A percentile compares a stretch with the other conserved stretches of the same genome.
Evolutionary conservation across 2,888 invertebrate genomes (phyloP).

Genomic region (Parnassius apollo): DNA sequence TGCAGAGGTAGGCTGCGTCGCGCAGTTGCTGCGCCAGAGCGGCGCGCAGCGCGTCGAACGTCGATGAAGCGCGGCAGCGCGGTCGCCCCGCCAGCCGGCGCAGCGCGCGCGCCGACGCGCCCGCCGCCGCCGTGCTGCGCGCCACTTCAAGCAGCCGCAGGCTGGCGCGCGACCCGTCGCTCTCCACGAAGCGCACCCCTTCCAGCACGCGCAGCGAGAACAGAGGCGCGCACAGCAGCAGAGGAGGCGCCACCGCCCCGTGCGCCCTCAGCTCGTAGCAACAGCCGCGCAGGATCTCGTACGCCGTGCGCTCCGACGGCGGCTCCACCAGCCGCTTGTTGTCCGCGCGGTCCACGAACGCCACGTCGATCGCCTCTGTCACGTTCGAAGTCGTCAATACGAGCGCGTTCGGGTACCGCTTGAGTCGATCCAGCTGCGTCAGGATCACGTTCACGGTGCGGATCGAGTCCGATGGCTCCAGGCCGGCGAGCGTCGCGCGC

Average conservation of each 20-base stretch:
- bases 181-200: constrained; percentile 51
- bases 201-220: constrained; percentile 57
- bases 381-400: constrained; percentile 98
- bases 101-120: constrained; percentile 91
- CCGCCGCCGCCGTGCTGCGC: constrained; percentile 52
- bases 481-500: constrained; percentile 84
- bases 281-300: constrained; percentile 91
- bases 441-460: constrained; percentile 98
- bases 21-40: constrained; percentile 48
- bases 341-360: constrained; percentile 98
- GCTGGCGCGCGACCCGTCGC: constrained; percentile 47
- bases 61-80: constrained; percentile 40
- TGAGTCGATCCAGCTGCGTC: constrained; percentile 95
- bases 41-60: constrained; percentile 46
- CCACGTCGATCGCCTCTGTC: constrained; percentile 94
- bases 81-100: constrained; percentile 86
- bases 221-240: constrained; percentile 40
- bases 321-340: constrained; percentile 93
- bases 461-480: constrained; percentile 97
- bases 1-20: constrained; percentile 45
- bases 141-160: constrained; percentile 52
- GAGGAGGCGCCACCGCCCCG: constrained; percentile 54
- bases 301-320: constrained; percentile 90
- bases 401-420: constrained; percentile 92
- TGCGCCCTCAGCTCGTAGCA: constrained; percentile 90